Evolutionary conservation across 2,888 invertebrate species (phyloP), one percentile per base, ranked within the genome.

Genomic region (Merodon equestris): DNA sequence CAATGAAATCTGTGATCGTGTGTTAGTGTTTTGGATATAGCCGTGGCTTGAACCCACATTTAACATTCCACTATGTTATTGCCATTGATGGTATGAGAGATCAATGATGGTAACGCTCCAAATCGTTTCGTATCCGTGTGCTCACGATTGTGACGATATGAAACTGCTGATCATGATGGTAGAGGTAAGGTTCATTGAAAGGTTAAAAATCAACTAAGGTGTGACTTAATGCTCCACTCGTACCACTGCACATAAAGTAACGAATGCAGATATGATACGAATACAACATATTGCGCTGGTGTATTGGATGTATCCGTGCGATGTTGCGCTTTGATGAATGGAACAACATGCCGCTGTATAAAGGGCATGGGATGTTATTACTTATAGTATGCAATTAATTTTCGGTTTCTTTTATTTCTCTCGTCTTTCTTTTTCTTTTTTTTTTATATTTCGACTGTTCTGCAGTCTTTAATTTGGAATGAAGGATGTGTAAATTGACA

Each of bases 141-240:
- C 15, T 61, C 54, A 50, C 27, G 38, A 74, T 74, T 15, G 60
- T 54, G 54, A 64, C 64, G 54, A 51, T 60, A 47, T 27, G 27
- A 27, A 27, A 27, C 27, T 2, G 27, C 14, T 50, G 27, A 54
- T 40, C 57, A 53, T 34, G 56, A 42, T 53, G 54, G 57, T 57
- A 63, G 44, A 74, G 68, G 64, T 74, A 74, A 74, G 79, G 79
- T 79, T 79, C 79, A 79, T 60, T 79, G 79, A 60, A 79, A 79
- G 79, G 79, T 79, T 79, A 79, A 64, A 79, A 68, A 79, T 79
- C 74, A 79, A 79, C 79, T 79, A 70, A 74, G 74, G 79, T 74
- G 79, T 64, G 74, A 79, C 74, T 74, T 74, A 67, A 77, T 68
- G 58, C 47, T 73, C 17, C 63, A 53, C 75, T 54, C 44, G 42